These are phyloP conservation scores for Oceanodroma tethys DNA, from an alignment of 2,113 vertebrate genomes.

Conservation along the genomic window DNA sequence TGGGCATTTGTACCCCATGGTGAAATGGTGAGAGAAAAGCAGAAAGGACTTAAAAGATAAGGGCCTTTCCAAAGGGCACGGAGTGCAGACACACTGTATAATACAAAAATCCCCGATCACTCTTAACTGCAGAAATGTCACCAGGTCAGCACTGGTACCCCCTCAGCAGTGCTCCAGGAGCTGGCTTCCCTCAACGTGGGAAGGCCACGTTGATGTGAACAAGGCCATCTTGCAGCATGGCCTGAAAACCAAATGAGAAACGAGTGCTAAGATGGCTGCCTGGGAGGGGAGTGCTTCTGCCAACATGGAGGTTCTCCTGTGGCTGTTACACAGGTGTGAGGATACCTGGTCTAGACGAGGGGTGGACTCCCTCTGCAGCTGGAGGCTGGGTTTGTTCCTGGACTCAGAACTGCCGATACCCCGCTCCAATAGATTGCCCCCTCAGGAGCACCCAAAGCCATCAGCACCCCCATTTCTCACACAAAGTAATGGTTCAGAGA, in stretches of 20 bases:
- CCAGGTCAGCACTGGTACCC: too few relatives aligned
- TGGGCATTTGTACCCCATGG: neutral
- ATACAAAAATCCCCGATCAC: neutral
- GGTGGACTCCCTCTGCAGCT: neutral
- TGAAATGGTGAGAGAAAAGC: too few relatives aligned
- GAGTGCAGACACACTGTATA: fast-evolving
- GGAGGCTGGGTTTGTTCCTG: neutral
- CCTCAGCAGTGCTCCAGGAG: neutral
- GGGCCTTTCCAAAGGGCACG: neutral
- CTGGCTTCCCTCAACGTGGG: neutral
- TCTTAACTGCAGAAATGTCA: neutral
- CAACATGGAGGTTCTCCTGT: neutral
- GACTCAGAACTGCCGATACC: too few relatives aligned
- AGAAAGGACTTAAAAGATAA: too few relatives aligned
- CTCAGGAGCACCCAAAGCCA: neutral
- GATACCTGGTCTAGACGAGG: fast-evolving
- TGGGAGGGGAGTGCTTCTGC: too few relatives aligned
- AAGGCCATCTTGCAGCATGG: neutral
- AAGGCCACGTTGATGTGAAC: fast-evolving
- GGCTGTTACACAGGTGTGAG: neutral
- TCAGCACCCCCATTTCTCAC: neutral
- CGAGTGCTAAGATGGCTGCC: neutral
- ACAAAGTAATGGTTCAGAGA: fast-evolving
- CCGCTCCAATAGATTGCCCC: neutral
- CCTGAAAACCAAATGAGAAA: neutral